Conservation (phyloP, 2,113 vertebrate species). For the Mirounga angustirostris region DNA sequence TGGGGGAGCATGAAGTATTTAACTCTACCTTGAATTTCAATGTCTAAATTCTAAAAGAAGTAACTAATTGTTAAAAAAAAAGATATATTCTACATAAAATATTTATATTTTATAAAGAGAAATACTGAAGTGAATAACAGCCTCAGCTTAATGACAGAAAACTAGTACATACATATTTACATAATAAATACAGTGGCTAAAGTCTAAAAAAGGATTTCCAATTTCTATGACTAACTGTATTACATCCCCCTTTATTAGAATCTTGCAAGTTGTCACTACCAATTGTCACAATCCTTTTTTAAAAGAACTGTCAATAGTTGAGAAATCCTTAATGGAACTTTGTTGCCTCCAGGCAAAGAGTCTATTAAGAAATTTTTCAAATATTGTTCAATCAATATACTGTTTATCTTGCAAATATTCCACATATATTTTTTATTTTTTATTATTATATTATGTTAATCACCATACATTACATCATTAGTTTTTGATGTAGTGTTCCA, state of each 20-base stretch:
- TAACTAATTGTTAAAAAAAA: not conserved
- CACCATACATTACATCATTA: no score
- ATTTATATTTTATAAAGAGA: not conserved
- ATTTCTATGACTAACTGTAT: not conserved
- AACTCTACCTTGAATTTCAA: not conserved
- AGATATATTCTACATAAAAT: not conserved
- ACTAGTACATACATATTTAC: not conserved
- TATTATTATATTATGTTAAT: no score
- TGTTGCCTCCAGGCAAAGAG: not conserved
- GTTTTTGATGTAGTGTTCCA: no score
- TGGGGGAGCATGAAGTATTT: no score
- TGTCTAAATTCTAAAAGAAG: not conserved
- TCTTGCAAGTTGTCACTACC: not conserved
- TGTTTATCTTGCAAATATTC: not conserved
- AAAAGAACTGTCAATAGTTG: not conserved
- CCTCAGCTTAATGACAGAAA: not conserved
- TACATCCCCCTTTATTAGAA: not conserved
- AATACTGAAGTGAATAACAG: not conserved
- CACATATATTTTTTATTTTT: not conserved
- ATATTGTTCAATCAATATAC: not conserved
- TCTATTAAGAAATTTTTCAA: not conserved
- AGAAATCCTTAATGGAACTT: not conserved
- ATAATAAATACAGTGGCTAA: not conserved
- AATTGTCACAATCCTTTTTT: not conserved
- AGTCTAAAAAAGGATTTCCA: not conserved